Percentiles rank a stretch among this genome's conserved stretches.
Evolutionary conservation across 2,797 vertebrate species (phyloP).

Genomic region (Sebastes aleutianus): DNA sequence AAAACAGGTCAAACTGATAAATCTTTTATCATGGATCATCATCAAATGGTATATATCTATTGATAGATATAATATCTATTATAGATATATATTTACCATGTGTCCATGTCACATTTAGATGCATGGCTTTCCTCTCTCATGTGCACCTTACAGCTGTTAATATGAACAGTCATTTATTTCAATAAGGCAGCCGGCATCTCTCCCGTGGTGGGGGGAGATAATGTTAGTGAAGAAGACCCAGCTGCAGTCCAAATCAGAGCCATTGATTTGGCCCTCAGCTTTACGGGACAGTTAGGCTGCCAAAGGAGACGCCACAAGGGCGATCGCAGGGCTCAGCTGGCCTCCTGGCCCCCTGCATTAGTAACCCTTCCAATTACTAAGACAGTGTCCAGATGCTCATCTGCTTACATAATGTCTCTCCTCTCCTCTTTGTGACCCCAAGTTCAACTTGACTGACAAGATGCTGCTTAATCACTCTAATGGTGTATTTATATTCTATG

Average conservation of each 20-base stretch:
- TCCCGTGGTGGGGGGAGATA: slow-evolving; percentile 38
- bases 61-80: background rate
- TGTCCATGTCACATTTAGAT: slow-evolving; percentile 36
- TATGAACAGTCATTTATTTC: slow-evolving; percentile 57
- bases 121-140: slow-evolving; percentile 4
- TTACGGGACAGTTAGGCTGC: slow-evolving; percentile 56
- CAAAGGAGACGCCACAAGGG: slow-evolving; percentile 56
- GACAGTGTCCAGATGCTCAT: slow-evolving; percentile 51
- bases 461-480: background rate
- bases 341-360: slow-evolving; percentile 57
- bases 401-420: slow-evolving; percentile 29
- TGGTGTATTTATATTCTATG: background rate
- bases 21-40: slow-evolving; percentile 23
- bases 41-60: background rate
- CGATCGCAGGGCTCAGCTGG: slow-evolving; percentile 67
- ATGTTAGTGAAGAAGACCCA: slow-evolving; percentile 63
- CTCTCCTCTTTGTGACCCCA: background rate
- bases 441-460: background rate
- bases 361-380: slow-evolving; percentile 67
- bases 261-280: slow-evolving; percentile 74
- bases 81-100: background rate
- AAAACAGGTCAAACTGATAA: background rate
- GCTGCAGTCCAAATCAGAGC: slow-evolving; percentile 65
- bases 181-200: slow-evolving; percentile 45
- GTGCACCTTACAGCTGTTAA: slow-evolving; percentile 56